These are phyloP conservation scores for Cheilosia impressa DNA, from an alignment of 2,888 invertebrate species.

Conservation along the genomic window DNA sequence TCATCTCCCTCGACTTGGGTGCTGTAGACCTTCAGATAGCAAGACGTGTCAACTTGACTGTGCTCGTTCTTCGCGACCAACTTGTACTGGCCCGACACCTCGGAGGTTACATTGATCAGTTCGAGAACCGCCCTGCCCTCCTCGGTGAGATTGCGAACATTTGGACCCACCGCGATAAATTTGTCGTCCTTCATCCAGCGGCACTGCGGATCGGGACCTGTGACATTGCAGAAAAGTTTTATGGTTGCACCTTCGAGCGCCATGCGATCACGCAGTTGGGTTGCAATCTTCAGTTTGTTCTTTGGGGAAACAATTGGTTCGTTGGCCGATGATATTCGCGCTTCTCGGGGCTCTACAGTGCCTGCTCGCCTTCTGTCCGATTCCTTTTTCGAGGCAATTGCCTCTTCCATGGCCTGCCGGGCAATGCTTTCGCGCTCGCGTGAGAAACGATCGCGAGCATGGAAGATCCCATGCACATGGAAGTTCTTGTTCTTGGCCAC, in stretches of 20 bases:
- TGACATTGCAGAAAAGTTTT: slow-evolving; percentile 90
- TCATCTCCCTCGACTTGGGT: slow-evolving; percentile 82
- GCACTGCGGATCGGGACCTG: slow-evolving; percentile 88
- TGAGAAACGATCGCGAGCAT: slow-evolving; percentile 81
- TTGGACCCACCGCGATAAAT: slow-evolving; percentile 85
- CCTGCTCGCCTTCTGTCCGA: slow-evolving; percentile 81
- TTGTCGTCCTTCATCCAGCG: slow-evolving; percentile 91
- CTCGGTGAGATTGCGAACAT: slow-evolving; percentile 86
- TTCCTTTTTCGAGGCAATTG: slow-evolving; percentile 82
- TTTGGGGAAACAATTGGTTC: slow-evolving; percentile 81
- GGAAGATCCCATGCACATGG: slow-evolving; percentile 82
- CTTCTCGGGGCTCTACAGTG: slow-evolving; percentile 77
- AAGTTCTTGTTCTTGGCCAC: slow-evolving; percentile 85
- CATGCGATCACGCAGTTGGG: slow-evolving; percentile 90
- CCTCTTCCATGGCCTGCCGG: slow-evolving; percentile 81
- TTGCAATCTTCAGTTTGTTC: slow-evolving; percentile 86
- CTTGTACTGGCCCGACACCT: slow-evolving; percentile 92
- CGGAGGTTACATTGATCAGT: slow-evolving; percentile 87
- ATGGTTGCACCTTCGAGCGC: slow-evolving; percentile 90
- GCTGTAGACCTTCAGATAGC: slow-evolving; percentile 85
- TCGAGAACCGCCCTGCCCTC: slow-evolving; percentile 91
- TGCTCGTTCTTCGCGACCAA: slow-evolving; percentile 91
- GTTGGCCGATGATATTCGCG: slow-evolving; percentile 77
- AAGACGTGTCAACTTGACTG: slow-evolving; percentile 89
- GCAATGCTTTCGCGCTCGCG: slow-evolving; percentile 81